phyloP scores from a whole-genome alignment of 2,113 vertebrate genomes.

The Charina bottae region DNA sequence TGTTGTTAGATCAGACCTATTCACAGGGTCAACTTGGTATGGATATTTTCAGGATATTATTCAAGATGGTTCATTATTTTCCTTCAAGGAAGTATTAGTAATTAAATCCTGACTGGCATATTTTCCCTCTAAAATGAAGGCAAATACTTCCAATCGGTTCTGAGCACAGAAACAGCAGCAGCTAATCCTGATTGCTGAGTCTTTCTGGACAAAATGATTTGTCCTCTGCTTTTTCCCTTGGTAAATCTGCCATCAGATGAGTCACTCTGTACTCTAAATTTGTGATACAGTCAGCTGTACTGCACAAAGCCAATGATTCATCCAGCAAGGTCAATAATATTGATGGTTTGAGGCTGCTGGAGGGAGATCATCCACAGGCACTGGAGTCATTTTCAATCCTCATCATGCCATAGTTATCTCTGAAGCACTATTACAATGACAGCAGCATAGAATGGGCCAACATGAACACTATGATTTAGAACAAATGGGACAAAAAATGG shows the following conservation, averaged over 20 bases:
- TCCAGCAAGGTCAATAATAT: conserved; percentile 42
- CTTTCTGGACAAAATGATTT: not conserved
- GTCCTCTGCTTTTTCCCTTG: conserved; percentile 25
- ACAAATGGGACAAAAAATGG: not conserved
- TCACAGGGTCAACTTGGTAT: not conserved
- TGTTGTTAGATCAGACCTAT: conserved; percentile 7
- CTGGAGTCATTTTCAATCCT: not conserved
- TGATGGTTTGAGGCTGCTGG: conserved; percentile 41
- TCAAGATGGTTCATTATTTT: conserved; percentile 28
- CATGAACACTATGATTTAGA: not conserved
- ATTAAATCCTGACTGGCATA: conserved; percentile 16
- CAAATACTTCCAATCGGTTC: not conserved
- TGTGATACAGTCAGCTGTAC: conserved; percentile 14
- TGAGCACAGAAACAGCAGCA: conserved; percentile 30
- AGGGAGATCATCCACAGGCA: conserved; percentile 4
- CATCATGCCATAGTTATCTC: not conserved
- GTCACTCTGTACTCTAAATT: conserved; percentile 43
- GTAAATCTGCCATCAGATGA: conserved; percentile 38
- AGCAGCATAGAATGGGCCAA: not conserved
- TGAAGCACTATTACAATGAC: not conserved
- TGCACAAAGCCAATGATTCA: conserved; percentile 39
- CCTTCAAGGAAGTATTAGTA: conserved; percentile 17
- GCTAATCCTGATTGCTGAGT: conserved; percentile 41
- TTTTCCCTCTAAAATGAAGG: conserved; percentile 36
- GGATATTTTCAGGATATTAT: conserved; percentile 2